Base-by-base conservation (phyloP, 1,140 invertebrate species). In the Drosophila triauraria region DNA sequence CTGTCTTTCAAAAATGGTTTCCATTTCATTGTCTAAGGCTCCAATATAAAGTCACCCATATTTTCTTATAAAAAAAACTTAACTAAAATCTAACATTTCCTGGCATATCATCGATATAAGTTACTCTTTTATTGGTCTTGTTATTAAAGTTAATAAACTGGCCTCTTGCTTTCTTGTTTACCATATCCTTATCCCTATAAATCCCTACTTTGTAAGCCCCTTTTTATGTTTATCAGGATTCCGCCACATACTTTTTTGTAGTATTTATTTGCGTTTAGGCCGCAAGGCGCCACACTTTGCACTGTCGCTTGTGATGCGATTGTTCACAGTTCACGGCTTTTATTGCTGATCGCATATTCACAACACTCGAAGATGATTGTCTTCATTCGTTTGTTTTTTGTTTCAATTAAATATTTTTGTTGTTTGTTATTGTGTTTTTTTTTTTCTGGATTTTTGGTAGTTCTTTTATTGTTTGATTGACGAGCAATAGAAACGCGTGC, bases 401-500 rank as follows among this genome's bases (percentile, higher is more conserved):
- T 53, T 54, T 56, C 35, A 56, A 25, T 25, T 5, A 40, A 13
- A 53, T 40, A 25, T 56, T 35, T 54, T 38, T 54, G 32, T 25
- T n/a, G 20, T n/a, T 40, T 54, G 32, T 35, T 35, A 32, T 47
- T 25, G 2, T 48, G 5, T 5, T 5, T 46, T 10, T 54, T 46
- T 20, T 51, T 63, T 60, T 35, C 48, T 35, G 54, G 30, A 20
- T 12, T 64, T 17, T 17, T 63, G 61, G 64, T 67, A 23, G 65
- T 63, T 60, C 51, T 62, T 30, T 72, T 50, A 67, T 57, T 68
- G 69, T 86, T 62, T 77, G 76, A 53, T 58, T 72, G 68, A 62
- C 69, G 51, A 62, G 78, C 90, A 88, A 91, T 87, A 80, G 84
- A 91, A 91, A 91, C 91, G 91, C 91, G 91, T 92, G 91, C 91